Base-by-base conservation (phyloP, 2,888 invertebrate species). In the Thereva unica region DNA sequence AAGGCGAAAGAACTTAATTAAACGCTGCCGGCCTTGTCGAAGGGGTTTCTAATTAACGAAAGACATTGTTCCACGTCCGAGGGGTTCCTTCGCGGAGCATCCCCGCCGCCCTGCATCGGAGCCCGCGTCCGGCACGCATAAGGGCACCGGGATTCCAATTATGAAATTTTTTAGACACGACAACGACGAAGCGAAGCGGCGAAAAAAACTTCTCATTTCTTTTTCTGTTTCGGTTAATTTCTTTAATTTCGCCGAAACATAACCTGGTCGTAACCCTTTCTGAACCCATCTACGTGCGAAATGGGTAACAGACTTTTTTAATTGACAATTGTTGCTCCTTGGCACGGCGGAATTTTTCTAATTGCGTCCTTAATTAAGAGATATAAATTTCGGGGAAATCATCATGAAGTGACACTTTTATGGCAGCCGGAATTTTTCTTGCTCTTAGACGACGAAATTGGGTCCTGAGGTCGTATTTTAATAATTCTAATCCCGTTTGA, bases 41-140 rank as follows among this genome's bases (percentile, higher is more conserved):
- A 61, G 50, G 61, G 61, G 49, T 61, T 50, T 61, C 61, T 61
- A 61, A 61, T 61, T 61, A 59, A 61, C 61, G 61, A 61, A 61
- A 61, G 61, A 61, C 61, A 61, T 61, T 50, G 61, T 61, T 61
- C 50, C 61, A 61, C 61, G 61, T 61, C 61, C 61, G 61, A 61
- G 50, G 61, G 61, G 61, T 61, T 61, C 49, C 5, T 23, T 23
- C 61, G 9, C 41, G 61, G 61, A 34, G 41, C 50, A 50, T 61
- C 40, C 42, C 6, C 12, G 45, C 34, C 50, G 50, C 50, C 50
- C 61, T n/a, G 8, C 40, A 12, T 23, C 23, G 23, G 23, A 23
- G 23, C 23, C 23, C 23, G 23, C 23, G 23, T 23, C 55, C 6
- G 8, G 40, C 61, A 47, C 50, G 41, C 50, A 61, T 50, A 50